Base-by-base conservation (phyloP, 1,140 invertebrate species). In the Pseudomyrmex dendroicus region DNA sequence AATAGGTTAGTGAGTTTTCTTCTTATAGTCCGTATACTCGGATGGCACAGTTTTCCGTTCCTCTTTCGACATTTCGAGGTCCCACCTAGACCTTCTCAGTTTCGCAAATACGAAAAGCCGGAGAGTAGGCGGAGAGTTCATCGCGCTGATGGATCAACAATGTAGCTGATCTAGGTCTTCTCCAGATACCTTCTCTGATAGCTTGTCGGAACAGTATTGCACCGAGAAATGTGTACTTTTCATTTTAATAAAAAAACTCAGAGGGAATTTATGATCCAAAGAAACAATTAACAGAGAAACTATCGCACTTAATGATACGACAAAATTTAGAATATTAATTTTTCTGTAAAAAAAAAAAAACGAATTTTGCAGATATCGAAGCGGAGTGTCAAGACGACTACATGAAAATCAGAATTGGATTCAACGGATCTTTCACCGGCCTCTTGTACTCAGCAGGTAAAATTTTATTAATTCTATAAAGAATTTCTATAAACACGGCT, bases 371-470 rank as follows among this genome's bases (percentile, higher is more conserved):
- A 99, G 98, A 98, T 94, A 98, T 99, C 84, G 98, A 98, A 94
- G 98, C 98, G 0, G 98, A 99, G 92, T 99, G 98, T 91, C 98
- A 98, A 92, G 98, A 98, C 91, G 98, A 99, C 92, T 98, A 98
- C 92, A 99, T 99, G 98, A 98, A 98, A 93, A 98, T 98, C 64
- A 95, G 97, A 62, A 96, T 98, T 46, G 97, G 97, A 9, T 98
- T 98, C 94, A 98, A 99, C 93, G 98, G 98, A 22, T 98, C 98
- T 0, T 99, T 99, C 92, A 95, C 95, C 44, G 98, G 98, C 25
- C 94, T 98, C 8, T 96, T 99, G 2, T 99, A 99, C 94, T 98
- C 98, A 1, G 97, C 98, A 91, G 97, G 97, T 97, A 95, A 95
- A 86, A 20, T 52, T 62, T 35, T 35, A 35, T 35, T 35, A 35